These are phyloP conservation scores for Vimba vimba DNA, from an alignment of 2,113 vertebrate species.

Conservation along the genomic window DNA sequence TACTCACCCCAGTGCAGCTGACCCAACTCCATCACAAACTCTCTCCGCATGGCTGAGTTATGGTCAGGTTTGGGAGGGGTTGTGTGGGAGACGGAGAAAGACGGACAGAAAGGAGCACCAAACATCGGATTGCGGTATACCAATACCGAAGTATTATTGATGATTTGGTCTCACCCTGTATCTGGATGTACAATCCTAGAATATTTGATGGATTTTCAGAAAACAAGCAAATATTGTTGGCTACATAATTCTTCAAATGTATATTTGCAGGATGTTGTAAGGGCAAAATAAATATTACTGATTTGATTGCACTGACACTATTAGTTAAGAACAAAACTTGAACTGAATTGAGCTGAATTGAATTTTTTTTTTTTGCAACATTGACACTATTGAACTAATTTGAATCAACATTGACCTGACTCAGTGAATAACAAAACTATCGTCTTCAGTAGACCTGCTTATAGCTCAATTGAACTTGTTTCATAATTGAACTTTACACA, in stretches of 20 bases:
- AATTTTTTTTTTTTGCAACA: too few species aligned
- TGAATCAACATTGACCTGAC: too few species aligned
- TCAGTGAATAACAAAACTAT: too few species aligned
- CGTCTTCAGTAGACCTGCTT: too few species aligned
- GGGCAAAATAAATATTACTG: too few species aligned
- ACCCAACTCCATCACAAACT: conserved; percentile 64
- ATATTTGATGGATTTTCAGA: neutral
- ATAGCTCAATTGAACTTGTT: too few species aligned
- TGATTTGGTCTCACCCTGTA: neutral
- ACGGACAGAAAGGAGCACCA: neutral
- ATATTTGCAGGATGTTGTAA: neutral
- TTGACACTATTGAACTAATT: too few species aligned
- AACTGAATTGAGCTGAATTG: too few species aligned
- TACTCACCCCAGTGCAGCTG: conserved; percentile 75
- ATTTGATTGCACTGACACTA: too few species aligned
- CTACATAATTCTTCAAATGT: neutral
- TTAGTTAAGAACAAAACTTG: too few species aligned
- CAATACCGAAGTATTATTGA: too few species aligned
- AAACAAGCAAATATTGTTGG: neutral
- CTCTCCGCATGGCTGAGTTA: conserved; percentile 38
- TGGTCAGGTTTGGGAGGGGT: conserved; percentile 60
- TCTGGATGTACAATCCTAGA: neutral
- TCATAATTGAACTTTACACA: too few species aligned
- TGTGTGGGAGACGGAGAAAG: conserved; percentile 18
- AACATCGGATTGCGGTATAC: neutral